Evolutionary conservation across 2,888 invertebrate species (phyloP), one percentile per base, ranked within the genome.

Genomic region (Lasius fuliginosus): DNA sequence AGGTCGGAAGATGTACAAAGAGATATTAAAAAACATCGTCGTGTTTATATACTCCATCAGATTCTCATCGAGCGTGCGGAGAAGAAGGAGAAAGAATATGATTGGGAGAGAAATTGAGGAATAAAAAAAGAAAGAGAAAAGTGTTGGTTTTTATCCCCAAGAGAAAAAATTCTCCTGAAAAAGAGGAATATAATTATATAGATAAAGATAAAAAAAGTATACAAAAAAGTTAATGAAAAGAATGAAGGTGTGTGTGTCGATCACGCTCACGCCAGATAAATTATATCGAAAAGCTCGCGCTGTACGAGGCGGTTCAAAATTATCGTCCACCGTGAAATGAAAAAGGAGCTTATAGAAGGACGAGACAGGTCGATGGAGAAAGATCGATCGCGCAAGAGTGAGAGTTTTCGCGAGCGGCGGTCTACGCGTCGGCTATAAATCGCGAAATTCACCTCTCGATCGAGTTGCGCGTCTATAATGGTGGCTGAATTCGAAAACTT

Each of bases 1-100:
- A 46, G 65, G 67, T 77, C 46, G 73, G 60, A 71, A 68, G 58
- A 33, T 82, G 27, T 58, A 81, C 56, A 62, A 60, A 62, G 77
- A 82, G 83, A 83, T 88, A 89, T 90, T 89, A 88, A 90, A 88
- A 87, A 90, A 88, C 84, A 85, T 76, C 83, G 73, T 64, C 79
- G 85, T 91, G 91, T 92, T 92, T 92, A 36, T 36, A 36, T 36
- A 91, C 89, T 91, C 91, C 93, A 91, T 92, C 90, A 93, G 91
- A 92, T 90, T 87, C 90, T 88, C 91, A 92, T 92, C 91, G 83
- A 15, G 87, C 89, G 89, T 85, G 83, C 85, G 84, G 82, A 73
- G 33, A 69, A 9, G 82, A 67, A 77, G 69, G 53, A 58, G 84
- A 75, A 81, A 71, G 49, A 68, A 71, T 23, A 83, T 27, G 75